Evolutionary conservation across 2,888 invertebrate genomes (phyloP).

Genomic region (Daptonema setosum): DNA sequence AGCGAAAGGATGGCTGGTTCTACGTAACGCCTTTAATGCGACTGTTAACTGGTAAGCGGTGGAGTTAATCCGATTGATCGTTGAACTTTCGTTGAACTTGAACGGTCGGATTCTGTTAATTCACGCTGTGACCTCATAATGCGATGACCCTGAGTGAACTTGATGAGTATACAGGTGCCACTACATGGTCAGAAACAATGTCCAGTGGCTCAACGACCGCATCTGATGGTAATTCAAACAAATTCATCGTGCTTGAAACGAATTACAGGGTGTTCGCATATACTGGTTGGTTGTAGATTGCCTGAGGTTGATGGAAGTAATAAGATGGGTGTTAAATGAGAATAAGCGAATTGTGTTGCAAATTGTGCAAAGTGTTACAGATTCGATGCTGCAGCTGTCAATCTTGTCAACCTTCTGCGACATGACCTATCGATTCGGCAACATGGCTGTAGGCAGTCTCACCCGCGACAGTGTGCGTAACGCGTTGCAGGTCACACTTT

Average conservation of each 20-base stretch:
- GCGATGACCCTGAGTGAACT: no score
- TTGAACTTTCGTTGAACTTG: background rate
- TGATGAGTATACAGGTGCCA: no score
- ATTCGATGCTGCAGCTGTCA: constrained; percentile 59
- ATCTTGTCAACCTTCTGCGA: constrained; percentile 76
- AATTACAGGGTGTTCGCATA: constrained; percentile 89
- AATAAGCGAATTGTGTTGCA: constrained; percentile 10
- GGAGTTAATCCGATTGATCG: background rate
- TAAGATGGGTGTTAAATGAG: constrained; percentile 1
- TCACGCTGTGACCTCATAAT: no score
- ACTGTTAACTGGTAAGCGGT: background rate
- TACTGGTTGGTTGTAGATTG: no score
- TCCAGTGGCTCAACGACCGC: no score
- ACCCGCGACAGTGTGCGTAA: constrained; percentile 80
- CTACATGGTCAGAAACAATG: no score
- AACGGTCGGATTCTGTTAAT: no score
- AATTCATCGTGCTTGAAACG: constrained; percentile 82
- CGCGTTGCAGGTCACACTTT: constrained; percentile 41
- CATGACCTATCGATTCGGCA: constrained; percentile 78
- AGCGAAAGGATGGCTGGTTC: constrained; percentile 19
- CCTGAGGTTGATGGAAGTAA: constrained; percentile 44
- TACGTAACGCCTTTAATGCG: background rate
- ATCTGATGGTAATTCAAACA: no score
- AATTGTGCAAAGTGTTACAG: no score
- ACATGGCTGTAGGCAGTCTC: constrained; percentile 73